Evolutionary conservation across 2,888 invertebrate genomes (phyloP), one percentile per base, ranked within the genome.

Genomic region (Luffia ferchaultella): DNA sequence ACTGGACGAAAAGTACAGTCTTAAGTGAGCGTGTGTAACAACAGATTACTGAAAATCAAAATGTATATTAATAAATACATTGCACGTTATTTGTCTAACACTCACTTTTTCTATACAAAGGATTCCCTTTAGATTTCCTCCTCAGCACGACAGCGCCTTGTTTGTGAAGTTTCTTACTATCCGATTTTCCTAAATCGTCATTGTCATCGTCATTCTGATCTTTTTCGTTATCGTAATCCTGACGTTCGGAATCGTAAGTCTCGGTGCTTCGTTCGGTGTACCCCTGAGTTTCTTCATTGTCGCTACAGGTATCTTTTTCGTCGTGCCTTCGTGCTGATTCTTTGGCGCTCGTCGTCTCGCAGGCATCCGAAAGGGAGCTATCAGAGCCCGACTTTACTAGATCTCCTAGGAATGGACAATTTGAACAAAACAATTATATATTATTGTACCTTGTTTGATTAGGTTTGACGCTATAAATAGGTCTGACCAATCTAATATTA

Each of bases 341-440:
- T 62, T 93, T 92, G 3, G 89, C 86, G 64, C 90, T 91, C 19
- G 79, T 72, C 0, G 72, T 82, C 54, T 86, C 88, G 47, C 87
- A 89, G 0, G 89, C 89, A 63, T 95, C 95, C 0, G 94, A 94
- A 49, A 95, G 82, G 55, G 94, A 95, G 63, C 94, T 95, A 63
- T 95, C 95, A 0, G 94, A 95, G n/a, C 90, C 93, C 18, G 94
- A 94, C 76, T 95, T 95, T 48, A 88, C 87, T 48, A 93, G 68
- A 49, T 65, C 68, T 2, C 73, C 76, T 74, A 56, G 20, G 44
- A 45, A 2, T 16, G 3, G 19, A n/a, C n/a, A n/a, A n/a, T n/a
- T n/a, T n/a, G n/a, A n/a, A n/a, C n/a, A n/a, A n/a, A n/a, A n/a
- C n/a, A n/a, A n/a, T n/a, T n/a, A n/a, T n/a, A n/a, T n/a, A n/a